These are phyloP conservation scores for Laspeyria flexula DNA, from an alignment of 2,888 invertebrate species.

Conservation along the genomic window DNA sequence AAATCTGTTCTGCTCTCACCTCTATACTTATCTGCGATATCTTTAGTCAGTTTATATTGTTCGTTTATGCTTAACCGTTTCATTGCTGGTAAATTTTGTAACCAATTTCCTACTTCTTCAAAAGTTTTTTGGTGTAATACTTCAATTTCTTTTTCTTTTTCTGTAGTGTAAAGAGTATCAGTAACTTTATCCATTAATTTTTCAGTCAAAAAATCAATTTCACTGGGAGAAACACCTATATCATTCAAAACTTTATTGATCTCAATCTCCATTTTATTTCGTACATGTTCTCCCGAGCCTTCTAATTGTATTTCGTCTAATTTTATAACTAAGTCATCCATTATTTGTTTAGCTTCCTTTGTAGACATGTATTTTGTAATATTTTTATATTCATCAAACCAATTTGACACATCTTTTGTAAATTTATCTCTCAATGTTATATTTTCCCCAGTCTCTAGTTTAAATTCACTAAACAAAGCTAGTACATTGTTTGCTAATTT, in stretches of 20 bases:
- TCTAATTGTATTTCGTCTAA: slow-evolving; percentile 30
- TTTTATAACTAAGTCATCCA: slow-evolving; percentile 34
- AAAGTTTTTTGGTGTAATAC: slow-evolving; percentile 27
- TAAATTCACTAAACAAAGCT: slow-evolving; percentile 24
- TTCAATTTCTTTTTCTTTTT: slow-evolving; percentile 10
- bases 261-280: slow-evolving; percentile 20
- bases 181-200: slow-evolving; percentile 20
- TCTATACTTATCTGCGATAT: slow-evolving; percentile 9
- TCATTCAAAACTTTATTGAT: slow-evolving; percentile 14
- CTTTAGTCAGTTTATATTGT: slow-evolving; percentile 5
- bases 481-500: slow-evolving; percentile 32
- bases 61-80: slow-evolving; percentile 9
- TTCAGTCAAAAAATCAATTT: slow-evolving; percentile 15
- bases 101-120: slow-evolving; percentile 37
- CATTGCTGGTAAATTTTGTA: slow-evolving; percentile 27
- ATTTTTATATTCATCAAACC: slow-evolving; percentile 22
- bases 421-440: slow-evolving; percentile 15
- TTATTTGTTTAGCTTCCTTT: slow-evolving; percentile 11
- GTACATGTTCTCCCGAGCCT: slow-evolving; percentile 18
- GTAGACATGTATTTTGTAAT: background rate
- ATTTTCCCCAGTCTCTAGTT: slow-evolving; percentile 13
- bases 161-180: slow-evolving; percentile 4
- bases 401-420: slow-evolving; percentile 14
- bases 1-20: slow-evolving; percentile 8
- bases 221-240: slow-evolving; percentile 3